Evolutionary conservation across 2,888 invertebrate species (phyloP), one percentile per base, ranked within the genome.

Genomic region (Drosophila phalerata): DNA sequence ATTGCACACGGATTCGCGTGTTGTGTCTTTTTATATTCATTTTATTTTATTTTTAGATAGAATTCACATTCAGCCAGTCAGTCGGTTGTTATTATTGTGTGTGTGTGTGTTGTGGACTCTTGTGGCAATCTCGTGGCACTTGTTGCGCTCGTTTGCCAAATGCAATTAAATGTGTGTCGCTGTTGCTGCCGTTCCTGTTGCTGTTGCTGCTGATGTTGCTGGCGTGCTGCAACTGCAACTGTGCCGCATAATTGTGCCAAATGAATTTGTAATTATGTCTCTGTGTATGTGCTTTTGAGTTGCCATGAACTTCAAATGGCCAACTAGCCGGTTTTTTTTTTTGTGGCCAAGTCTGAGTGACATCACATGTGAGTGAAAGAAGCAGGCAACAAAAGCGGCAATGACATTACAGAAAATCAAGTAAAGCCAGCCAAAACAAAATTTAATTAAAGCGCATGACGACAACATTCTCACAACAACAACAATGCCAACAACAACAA

Each of bases 361-460:
- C 87, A 89, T 88, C 89, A 85, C 84, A 87, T 63, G 75, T 52
- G 43, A 73, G 61, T 51, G 74, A 19, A 55, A 49, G 58, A 15
- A 42, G 60, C 55, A 28, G 55, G 45, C 55, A 68, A 73, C 53
- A 73, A 60, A 52, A 61, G 47, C 75, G 32, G 30, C 57, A 40
- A 67, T 89, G 85, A 85, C 88, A 88, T 48, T 65, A 84, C 89
- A 88, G 57, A 81, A 81, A 53, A 69, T 10, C 49, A 69, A 65
- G 47, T 11, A 57, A 42, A 47, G 64, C 60, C 70, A 62, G 65
- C 58, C 78, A 69, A 69, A 85, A 89, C 77, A 79, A 81, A 79
- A 89, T 88, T 88, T 85, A 89, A 85, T 85, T 85, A 85, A 85
- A 88, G 85, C 82, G 77, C 89, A 89, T 85, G 85, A 85, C 85